Conservation (phyloP, 1,140 invertebrate genomes). For the Bombus turneri region DNA sequence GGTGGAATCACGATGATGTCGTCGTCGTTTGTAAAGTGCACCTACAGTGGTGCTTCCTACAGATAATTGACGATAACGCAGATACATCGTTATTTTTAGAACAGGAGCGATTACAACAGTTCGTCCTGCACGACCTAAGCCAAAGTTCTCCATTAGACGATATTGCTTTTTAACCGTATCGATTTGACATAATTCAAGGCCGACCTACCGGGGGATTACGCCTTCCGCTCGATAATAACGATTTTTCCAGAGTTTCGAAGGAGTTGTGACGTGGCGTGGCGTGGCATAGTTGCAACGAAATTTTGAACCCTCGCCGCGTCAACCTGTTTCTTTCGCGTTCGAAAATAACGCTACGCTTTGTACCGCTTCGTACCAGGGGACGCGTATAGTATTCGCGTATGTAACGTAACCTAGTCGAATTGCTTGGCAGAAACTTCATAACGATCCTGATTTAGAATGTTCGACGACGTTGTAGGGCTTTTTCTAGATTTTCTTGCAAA, state of each 20-base stretch:
- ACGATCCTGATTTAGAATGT: no score
- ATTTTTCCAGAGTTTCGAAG: neutral
- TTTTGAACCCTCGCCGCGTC: neutral
- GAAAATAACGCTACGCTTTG: no score
- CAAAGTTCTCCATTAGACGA: neutral
- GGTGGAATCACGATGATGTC: neutral
- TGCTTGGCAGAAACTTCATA: no score
- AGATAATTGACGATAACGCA: constrained; percentile 36
- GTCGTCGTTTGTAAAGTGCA: neutral
- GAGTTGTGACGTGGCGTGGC: neutral
- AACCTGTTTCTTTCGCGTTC: no score
- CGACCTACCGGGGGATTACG: neutral
- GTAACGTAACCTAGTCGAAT: no score
- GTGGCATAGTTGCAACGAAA: neutral
- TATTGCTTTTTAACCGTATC: constrained; percentile 3
- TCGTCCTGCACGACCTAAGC: neutral
- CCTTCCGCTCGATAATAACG: neutral
- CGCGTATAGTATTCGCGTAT: no score
- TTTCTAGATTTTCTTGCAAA: no score
- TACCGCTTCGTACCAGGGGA: no score
- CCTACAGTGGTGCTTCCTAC: neutral
- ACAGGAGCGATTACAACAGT: neutral
- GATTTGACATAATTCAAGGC: constrained; percentile 5
- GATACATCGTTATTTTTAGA: constrained; percentile 37
- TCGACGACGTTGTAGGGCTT: no score